Percentiles rank a stretch among this genome's conserved stretches.
phyloP scores from a whole-genome alignment of 1,140 invertebrate species.

The Matsumurasca onukii region DNA sequence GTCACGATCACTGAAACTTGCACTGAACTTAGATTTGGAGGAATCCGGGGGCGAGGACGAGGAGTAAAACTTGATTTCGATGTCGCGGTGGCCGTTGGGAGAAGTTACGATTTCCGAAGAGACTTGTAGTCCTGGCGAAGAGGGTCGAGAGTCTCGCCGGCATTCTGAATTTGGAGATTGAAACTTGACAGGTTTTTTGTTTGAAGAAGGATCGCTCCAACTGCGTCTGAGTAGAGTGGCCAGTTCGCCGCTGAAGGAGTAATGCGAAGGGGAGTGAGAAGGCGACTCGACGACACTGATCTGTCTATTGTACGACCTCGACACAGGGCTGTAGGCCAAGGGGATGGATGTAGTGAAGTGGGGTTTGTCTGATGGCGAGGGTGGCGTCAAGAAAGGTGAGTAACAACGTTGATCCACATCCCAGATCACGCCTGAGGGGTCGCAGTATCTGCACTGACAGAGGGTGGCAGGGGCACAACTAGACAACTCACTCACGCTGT shows the following conservation, averaged over 20 bases:
- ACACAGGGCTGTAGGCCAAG: conserved; percentile 32
- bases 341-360: conserved; percentile 9
- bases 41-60: conserved; percentile 16
- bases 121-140: conserved; percentile 57
- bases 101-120: conserved; percentile 77
- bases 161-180: neutral
- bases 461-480: conserved; percentile 46
- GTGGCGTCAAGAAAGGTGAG: conserved; percentile 52
- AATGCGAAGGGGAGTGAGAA: conserved; percentile 40
- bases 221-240: conserved; percentile 54
- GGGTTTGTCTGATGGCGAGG: conserved; percentile 36
- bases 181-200: conserved; percentile 10
- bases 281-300: conserved; percentile 17
- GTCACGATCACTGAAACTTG: neutral
- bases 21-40: conserved; percentile 4
- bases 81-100: conserved; percentile 70
- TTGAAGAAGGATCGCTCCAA: conserved; percentile 59
- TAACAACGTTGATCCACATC: conserved; percentile 60
- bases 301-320: conserved; percentile 37
- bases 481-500: conserved; percentile 47
- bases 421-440: conserved; percentile 75
- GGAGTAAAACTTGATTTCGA: conserved; percentile 76
- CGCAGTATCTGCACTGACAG: conserved; percentile 80
- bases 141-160: conserved; percentile 13
- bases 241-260: conserved; percentile 35